These are phyloP conservation scores for Hydractinia symbiolongicarpus DNA, from an alignment of 30 jellyfish, hydroid and myxozoan species.

Conservation along the genomic window DNA sequence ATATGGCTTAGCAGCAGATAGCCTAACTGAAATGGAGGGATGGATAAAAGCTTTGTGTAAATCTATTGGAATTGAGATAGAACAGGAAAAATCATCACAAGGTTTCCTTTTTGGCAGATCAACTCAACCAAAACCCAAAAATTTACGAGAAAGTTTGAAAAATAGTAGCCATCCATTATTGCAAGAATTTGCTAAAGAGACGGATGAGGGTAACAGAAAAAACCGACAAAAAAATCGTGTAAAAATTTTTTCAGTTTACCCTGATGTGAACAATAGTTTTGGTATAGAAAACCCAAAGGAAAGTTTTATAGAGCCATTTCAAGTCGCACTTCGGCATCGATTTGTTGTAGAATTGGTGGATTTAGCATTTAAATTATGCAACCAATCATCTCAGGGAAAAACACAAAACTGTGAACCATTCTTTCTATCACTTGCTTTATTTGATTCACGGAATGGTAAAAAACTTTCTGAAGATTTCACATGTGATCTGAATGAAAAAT, in stretches of 20 bases:
- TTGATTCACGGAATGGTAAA: slow-evolving; percentile 63
- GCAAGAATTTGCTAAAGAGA: slow-evolving; percentile 88
- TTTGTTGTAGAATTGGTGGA: slow-evolving; percentile 44
- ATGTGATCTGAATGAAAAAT: slow-evolving; percentile 78
- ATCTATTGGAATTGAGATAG: slow-evolving; percentile 96
- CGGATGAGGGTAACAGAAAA: slow-evolving; percentile 69
- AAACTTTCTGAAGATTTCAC: slow-evolving; percentile 87
- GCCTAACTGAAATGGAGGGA: slow-evolving; percentile 89
- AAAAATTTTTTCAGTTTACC: slow-evolving; percentile 59
- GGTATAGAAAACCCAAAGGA: slow-evolving; percentile 54
- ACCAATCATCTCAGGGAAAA: slow-evolving; percentile 46
- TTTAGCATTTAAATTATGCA: slow-evolving; percentile 53
- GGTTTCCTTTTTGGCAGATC: slow-evolving; percentile 61
- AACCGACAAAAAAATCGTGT: slow-evolving; percentile 64
- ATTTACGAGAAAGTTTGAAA: slow-evolving; percentile 83
- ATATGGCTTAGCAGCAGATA: slow-evolving; percentile 98
- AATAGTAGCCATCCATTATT: slow-evolving; percentile 91
- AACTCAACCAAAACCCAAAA: slow-evolving; percentile 85
- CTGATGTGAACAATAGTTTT: slow-evolving; percentile 56
- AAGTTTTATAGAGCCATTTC: slow-evolving; percentile 56
- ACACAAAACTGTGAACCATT: slow-evolving; percentile 83
- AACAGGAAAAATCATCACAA: slow-evolving; percentile 73
- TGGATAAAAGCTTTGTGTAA: slow-evolving; percentile 93
- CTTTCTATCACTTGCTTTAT: slow-evolving; percentile 70
- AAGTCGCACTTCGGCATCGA: slow-evolving; percentile 40